Evolutionary conservation across 2,797 vertebrate species (phyloP).

Genomic region (Eremophila alpestris): DNA sequence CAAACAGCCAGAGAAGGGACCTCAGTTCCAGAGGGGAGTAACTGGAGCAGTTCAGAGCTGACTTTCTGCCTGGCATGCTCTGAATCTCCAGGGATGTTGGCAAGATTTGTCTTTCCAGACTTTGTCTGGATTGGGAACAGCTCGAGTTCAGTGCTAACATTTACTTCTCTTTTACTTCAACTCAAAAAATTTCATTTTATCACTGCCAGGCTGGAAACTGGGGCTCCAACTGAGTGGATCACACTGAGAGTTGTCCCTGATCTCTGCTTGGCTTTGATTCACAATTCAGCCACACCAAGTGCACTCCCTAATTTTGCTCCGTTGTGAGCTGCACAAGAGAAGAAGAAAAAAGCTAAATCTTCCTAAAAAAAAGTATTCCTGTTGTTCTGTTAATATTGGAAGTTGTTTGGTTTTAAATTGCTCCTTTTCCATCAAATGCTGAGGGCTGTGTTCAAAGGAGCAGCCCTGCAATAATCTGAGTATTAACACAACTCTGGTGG

Average conservation of each 20-base stretch:
- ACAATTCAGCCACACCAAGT: not conserved
- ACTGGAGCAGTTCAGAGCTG: not conserved
- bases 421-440: not conserved
- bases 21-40: not conserved
- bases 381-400: not conserved
- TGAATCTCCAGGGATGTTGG: not conserved
- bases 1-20: not conserved
- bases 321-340: not conserved
- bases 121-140: not conserved
- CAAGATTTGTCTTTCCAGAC: not conserved
- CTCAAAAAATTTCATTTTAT: not conserved
- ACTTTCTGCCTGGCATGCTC: not conserved
- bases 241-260: not conserved
- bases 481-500: not conserved
- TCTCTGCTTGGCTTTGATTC: not conserved
- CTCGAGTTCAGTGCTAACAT: not conserved
- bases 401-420: not conserved
- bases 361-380: accelerated
- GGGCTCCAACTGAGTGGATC: not conserved
- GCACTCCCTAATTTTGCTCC: not conserved
- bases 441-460: not conserved
- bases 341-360: not conserved
- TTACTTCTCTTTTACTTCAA: not conserved
- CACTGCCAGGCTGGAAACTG: not conserved
- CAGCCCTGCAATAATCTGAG: not conserved